Evolutionary conservation across 2,888 invertebrate species (phyloP).

Genomic region (Rhagium mordax): DNA sequence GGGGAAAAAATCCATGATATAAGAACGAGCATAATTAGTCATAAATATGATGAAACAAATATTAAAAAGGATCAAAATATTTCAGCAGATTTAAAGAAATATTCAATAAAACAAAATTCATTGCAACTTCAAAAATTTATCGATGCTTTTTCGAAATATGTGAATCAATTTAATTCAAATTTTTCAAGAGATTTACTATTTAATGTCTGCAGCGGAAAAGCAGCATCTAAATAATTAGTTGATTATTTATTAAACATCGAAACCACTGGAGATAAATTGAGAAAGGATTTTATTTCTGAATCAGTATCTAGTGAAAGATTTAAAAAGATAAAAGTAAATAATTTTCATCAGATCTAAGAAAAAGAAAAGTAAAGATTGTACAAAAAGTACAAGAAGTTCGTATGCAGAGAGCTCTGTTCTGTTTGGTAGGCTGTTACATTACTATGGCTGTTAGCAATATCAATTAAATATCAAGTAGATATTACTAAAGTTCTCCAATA

Average conservation of each 20-base stretch:
- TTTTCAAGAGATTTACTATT: constrained; percentile 24
- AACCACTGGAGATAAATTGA: constrained; percentile 22
- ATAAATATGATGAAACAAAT: neutral
- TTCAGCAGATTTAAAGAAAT: constrained; percentile 4
- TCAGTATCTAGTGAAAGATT: no score
- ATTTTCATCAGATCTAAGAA: no score
- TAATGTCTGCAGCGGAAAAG: constrained; percentile 35
- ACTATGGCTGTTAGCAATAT: no score
- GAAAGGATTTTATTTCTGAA: constrained; percentile 40
- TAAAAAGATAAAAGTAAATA: no score
- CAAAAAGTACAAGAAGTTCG: no score
- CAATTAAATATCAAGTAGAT: no score
- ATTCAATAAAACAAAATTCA: neutral
- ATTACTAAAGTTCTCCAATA: no score
- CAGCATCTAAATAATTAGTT: constrained; percentile 27
- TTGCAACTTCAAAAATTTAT: constrained; percentile 12
- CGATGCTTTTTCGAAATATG: constrained; percentile 31
- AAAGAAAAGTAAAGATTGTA: no score
- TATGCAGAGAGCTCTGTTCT: no score
- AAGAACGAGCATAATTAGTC: constrained; percentile 37
- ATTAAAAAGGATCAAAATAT: neutral
- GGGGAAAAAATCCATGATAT: constrained; percentile 42
- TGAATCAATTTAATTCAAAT: constrained; percentile 34
- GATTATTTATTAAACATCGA: constrained; percentile 16
- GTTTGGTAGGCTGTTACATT: no score